Evolutionary conservation across 2,113 vertebrate species (phyloP).

Genomic region (Drymodes brunneopygia): DNA sequence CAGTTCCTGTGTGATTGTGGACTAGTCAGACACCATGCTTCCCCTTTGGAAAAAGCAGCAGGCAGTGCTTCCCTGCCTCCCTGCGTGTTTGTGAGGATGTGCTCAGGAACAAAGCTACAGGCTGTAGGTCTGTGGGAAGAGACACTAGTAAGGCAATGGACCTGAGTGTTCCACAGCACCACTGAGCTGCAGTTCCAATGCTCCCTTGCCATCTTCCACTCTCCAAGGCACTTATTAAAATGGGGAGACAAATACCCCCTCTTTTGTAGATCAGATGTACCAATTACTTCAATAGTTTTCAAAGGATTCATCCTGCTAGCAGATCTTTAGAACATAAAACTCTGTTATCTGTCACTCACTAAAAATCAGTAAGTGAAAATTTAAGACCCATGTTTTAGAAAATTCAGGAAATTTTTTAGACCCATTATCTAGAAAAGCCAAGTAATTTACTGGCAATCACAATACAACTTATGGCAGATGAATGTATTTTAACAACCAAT

Average conservation of each 20-base stretch:
- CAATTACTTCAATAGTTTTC: not conserved
- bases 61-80: not conserved
- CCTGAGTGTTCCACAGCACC: not conserved
- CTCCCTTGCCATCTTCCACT: not conserved
- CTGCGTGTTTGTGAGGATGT: accelerated
- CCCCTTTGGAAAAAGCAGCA: not conserved
- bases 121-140: not conserved
- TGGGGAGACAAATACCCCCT: not conserved
- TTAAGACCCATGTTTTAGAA: not conserved
- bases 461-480: not conserved
- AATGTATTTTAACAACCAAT: not conserved
- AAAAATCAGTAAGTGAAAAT: not conserved
- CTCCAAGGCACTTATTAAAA: not conserved
- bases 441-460: not conserved
- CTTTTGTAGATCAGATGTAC: not conserved
- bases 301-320: not conserved
- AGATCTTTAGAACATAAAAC: not conserved
- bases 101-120: not conserved
- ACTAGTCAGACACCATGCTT: not conserved
- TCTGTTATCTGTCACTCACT: not conserved
- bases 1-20: not conserved
- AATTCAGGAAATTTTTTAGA: too few relatives aligned
- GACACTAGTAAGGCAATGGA: not conserved
- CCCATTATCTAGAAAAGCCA: not conserved
- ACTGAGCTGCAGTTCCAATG: not conserved